These are phyloP conservation scores for Xanthorhoe spadicearia DNA, from an alignment of 2,888 invertebrate species.

Conservation along the genomic window DNA sequence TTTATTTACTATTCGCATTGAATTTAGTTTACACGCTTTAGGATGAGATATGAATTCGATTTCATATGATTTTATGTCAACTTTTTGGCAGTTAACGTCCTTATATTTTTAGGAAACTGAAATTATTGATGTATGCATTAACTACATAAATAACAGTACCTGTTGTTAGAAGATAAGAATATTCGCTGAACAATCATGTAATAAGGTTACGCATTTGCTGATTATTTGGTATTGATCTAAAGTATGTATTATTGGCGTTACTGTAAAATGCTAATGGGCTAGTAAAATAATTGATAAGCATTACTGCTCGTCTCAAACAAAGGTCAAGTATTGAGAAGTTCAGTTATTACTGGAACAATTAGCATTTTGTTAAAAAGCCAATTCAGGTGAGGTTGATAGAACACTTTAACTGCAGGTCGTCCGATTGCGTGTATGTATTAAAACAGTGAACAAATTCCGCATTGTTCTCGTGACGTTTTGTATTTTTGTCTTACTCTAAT, in stretches of 20 bases:
- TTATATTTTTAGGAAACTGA: constrained; percentile 19
- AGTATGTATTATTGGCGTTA: background rate
- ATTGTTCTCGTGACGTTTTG: constrained; percentile 56
- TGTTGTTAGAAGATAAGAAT: constrained; percentile 40
- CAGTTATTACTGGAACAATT: background rate
- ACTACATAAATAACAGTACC: constrained; percentile 36
- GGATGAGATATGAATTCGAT: constrained; percentile 34
- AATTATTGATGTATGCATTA: constrained; percentile 32
- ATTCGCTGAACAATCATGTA: constrained; percentile 35
- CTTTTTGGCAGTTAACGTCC: constrained; percentile 36
- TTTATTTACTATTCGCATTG: constrained; percentile 43
- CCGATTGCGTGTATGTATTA: constrained; percentile 32
- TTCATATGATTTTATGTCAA: constrained; percentile 40
- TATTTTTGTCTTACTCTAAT: constrained; percentile 74
- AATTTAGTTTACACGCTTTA: constrained; percentile 31
- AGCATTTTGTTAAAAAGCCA: constrained; percentile 15
- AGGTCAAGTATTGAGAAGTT: background rate
- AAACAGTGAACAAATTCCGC: constrained; percentile 34
- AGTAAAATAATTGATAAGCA: background rate
- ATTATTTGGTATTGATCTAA: constrained; percentile 11
- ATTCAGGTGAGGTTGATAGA: constrained; percentile 1
- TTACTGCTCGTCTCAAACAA: background rate
- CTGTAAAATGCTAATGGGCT: constrained; percentile 9
- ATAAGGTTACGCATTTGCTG: constrained; percentile 21
- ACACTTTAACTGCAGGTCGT: constrained; percentile 17